Conservation (phyloP, 1,140 invertebrate genomes). For the Hyphantria cunea region DNA sequence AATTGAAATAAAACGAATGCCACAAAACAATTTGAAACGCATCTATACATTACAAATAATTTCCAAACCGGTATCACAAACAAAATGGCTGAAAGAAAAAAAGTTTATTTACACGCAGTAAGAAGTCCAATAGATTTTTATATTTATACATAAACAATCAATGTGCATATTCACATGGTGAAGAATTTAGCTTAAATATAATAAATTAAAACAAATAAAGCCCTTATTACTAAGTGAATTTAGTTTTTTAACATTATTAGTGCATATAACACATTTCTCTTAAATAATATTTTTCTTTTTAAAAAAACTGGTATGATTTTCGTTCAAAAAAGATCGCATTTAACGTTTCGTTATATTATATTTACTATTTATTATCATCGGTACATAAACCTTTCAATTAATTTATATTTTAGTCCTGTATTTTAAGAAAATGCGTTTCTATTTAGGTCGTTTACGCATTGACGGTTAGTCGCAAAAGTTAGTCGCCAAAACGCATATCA, state of each 20-base stretch:
- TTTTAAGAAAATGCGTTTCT: constrained; percentile 59
- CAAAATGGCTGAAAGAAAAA: constrained; percentile 11
- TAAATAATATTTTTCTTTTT: constrained; percentile 5
- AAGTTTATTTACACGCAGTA: constrained; percentile 21
- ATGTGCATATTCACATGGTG: constrained; percentile 27
- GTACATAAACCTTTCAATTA: constrained; percentile 58
- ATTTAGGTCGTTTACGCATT: constrained; percentile 38
- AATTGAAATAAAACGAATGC: constrained; percentile 43
- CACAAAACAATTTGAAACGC: constrained; percentile 38
- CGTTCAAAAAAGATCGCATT: constrained; percentile 20
- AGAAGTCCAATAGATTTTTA: constrained; percentile 19
- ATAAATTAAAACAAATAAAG: constrained; percentile 47
- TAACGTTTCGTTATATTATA: constrained; percentile 45
- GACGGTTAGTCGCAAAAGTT: constrained; percentile 1
- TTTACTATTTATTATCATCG: constrained; percentile 71
- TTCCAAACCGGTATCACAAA: constrained; percentile 24
- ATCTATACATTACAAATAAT: constrained; percentile 14
- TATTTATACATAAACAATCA: constrained; percentile 18
- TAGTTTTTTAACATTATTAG: constrained; percentile 55
- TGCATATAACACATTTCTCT: constrained; percentile 55
- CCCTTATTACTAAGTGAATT: constrained; percentile 58
- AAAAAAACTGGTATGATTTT: constrained; percentile 14
- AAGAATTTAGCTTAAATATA: constrained; percentile 17
- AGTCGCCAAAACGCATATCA: no score
- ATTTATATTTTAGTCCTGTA: constrained; percentile 68